These are phyloP conservation scores for Perizoma flavofasciatum DNA, from an alignment of 2,888 invertebrate genomes.

Conservation along the genomic window DNA sequence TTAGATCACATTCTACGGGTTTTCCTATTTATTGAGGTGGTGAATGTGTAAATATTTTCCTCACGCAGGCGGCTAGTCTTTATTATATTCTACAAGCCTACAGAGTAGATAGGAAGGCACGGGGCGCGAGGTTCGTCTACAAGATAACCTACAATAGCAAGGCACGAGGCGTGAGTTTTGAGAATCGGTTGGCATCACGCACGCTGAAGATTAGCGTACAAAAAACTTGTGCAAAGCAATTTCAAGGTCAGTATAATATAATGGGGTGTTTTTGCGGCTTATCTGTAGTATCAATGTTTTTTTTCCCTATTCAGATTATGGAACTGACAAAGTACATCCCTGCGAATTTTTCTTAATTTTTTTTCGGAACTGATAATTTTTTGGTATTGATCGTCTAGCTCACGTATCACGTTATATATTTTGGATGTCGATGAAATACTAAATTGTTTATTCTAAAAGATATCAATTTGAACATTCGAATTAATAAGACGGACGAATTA, in stretches of 20 bases:
- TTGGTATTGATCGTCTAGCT: conserved; percentile 8
- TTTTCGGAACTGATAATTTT: conserved; percentile 6
- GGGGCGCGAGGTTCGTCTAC: conserved; percentile 1
- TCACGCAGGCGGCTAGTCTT: conserved; percentile 15
- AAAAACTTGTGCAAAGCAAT: conserved; percentile 49
- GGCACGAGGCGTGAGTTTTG: conserved; percentile 10
- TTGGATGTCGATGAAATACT: conserved; percentile 18
- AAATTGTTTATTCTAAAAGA: conserved; percentile 14
- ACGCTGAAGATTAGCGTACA: conserved; percentile 41
- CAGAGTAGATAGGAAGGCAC: conserved; percentile 2
- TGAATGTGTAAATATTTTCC: conserved; percentile 24
- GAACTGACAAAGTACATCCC: conserved; percentile 31
- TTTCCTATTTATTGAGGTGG: conserved; percentile 26
- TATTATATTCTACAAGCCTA: no score
- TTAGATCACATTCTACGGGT: conserved; percentile 20
- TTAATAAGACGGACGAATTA: conserved; percentile 33
- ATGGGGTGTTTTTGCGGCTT: conserved; percentile 43
- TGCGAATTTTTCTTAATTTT: conserved; percentile 14
- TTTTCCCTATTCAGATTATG: conserved; percentile 41
- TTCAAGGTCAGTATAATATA: conserved; percentile 45
- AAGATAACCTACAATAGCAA: conserved; percentile 12
- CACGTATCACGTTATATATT: conserved; percentile 31
- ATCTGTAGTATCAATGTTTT: conserved; percentile 47
- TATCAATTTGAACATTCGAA: conserved; percentile 31
- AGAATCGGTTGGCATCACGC: conserved; percentile 42